Evolutionary conservation across 1,140 invertebrate genomes (phyloP).

Genomic region (Drosophila jambulina): DNA sequence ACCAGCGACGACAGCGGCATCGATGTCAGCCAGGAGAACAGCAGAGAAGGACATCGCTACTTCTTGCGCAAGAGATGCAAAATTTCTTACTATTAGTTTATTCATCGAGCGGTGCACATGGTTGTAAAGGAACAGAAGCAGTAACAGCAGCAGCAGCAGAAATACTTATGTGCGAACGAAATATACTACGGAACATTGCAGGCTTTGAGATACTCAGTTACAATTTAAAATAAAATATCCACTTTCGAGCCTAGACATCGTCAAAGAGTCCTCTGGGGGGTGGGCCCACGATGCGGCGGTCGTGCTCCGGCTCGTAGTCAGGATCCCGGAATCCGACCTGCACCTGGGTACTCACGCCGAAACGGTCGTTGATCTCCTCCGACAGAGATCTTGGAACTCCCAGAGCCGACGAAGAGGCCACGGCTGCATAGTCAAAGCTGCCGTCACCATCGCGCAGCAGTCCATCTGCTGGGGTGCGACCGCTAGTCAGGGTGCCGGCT

Average conservation of each 20-base stretch:
- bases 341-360: slow-evolving; percentile 87
- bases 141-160: slow-evolving; percentile 43
- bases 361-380: slow-evolving; percentile 87
- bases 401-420: slow-evolving; percentile 61
- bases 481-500: slow-evolving; percentile 11
- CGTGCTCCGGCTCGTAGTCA: slow-evolving; percentile 84
- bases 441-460: slow-evolving; percentile 85
- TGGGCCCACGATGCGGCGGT: slow-evolving; percentile 86
- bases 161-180: slow-evolving; percentile 52
- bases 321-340: slow-evolving; percentile 81
- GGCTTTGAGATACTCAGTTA: slow-evolving; percentile 51
- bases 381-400: slow-evolving; percentile 85
- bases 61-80: not conserved
- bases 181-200: slow-evolving; percentile 49
- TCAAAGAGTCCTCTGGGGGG: slow-evolving; percentile 94
- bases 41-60: not conserved
- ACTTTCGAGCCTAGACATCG: slow-evolving; percentile 88
- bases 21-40: not conserved
- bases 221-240: slow-evolving; percentile 30
- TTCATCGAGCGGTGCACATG: slow-evolving; percentile 51
- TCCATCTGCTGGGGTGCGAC: slow-evolving; percentile 71
- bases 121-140: slow-evolving; percentile 70
- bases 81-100: slow-evolving; percentile 20
- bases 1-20: not conserved
- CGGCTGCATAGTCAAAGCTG: slow-evolving; percentile 64